Conservation (phyloP, 2,888 invertebrate genomes). For the Chesias legatella region DNA sequence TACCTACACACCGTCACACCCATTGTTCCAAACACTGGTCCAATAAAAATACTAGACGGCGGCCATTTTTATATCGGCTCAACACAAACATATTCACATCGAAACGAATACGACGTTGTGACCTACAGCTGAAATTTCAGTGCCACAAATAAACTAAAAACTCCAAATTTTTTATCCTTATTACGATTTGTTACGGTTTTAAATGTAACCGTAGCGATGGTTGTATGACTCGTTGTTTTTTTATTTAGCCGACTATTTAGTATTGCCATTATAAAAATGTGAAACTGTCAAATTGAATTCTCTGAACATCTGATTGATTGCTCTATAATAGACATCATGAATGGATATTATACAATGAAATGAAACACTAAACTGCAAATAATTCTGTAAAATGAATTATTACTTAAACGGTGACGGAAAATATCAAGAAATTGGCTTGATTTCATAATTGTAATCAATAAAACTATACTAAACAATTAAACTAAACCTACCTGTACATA, state of each 20-base stretch:
- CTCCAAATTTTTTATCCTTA: slow-evolving; percentile 35
- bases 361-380: background rate
- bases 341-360: too few relatives aligned
- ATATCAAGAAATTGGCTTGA: too few relatives aligned
- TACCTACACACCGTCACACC: slow-evolving; percentile 30
- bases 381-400: slow-evolving; percentile 16
- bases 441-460: too few relatives aligned
- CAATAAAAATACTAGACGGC: slow-evolving; percentile 47
- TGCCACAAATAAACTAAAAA: slow-evolving; percentile 27
- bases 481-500: too few relatives aligned
- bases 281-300: slow-evolving; percentile 24
- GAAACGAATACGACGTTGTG: slow-evolving; percentile 23
- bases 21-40: slow-evolving; percentile 47
- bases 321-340: too few relatives aligned
- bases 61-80: slow-evolving; percentile 47
- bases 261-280: slow-evolving; percentile 42
- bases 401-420: too few relatives aligned
- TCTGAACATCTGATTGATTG: slow-evolving; percentile 31
- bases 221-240: slow-evolving; percentile 23
- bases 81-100: slow-evolving; percentile 35
- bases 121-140: slow-evolving; percentile 29
- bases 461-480: too few relatives aligned
- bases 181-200: slow-evolving; percentile 32
- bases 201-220: slow-evolving; percentile 6
- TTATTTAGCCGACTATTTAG: slow-evolving; percentile 47